Evolutionary conservation across 2,888 invertebrate genomes (phyloP), one percentile per base, ranked within the genome.

Genomic region (Ernsta delagoae): DNA sequence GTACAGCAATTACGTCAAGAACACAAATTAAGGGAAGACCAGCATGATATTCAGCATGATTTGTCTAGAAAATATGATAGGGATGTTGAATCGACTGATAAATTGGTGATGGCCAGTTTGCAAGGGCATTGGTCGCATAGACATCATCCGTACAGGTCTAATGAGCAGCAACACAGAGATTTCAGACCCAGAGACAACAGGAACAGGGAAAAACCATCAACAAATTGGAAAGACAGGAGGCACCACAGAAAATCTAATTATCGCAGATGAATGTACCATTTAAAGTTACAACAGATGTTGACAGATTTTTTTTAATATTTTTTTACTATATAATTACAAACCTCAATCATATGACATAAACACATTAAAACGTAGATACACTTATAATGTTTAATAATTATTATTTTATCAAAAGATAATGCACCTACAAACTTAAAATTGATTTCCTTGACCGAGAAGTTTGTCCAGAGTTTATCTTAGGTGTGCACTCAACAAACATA

Each of bases 61-160:
- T 9, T 9, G 8, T 16, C 79, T 4, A 78, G 8, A 73, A 82
- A 39, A 82, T 80, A 65, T 74, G 71, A 11, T 12, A 77, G 68
- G 85, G 7, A 43, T 5, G 34, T 43, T 5, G 59, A 43, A 0
- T 43, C 43, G 41, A 79, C 78, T 72, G 87, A 91, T 70, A 84
- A 85, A 60, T 75, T 93, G 48, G 85, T 87, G 8, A 79, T 88
- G 70, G 92, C 92, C 8, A 94, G 94, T 72, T 84, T 94, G 74
- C 93, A 93, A 77, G 94, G 93, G 4, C 91, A 93, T 73, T 94
- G 94, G 94, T 80, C 87, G 2, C 88, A 92, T 65, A 82, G 93
- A 70, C 92, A 92, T 73, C 91, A 93, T 72, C 91, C 92, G 0
- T 91, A 91, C 70, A 83, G 86, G 57, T 61, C 82, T 1, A 85